Base-by-base conservation (phyloP, 2,888 invertebrate species). In the Lasius fuliginosus region DNA sequence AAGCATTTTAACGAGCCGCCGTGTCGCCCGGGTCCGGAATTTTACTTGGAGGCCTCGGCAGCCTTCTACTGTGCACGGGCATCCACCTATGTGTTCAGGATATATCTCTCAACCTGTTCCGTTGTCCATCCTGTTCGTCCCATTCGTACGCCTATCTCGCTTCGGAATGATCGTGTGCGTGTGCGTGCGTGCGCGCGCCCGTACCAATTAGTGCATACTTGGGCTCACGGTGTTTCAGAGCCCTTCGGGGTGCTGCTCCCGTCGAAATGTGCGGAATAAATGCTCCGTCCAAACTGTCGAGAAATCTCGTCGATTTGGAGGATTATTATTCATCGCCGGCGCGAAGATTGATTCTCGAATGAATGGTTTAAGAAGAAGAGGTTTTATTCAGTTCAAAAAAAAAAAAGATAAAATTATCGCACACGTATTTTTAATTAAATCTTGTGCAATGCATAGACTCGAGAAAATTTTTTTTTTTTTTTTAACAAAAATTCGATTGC, bases 1-100 rank as follows among this genome's bases (percentile, higher is more conserved):
- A 95, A 95, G 94, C 94, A 94, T 94, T 95, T 95, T 95, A 95
- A 95, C 94, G 94, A 95, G 94, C 94, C 94, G 94, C 94, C 92
- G 93, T 94, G 95, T 94, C 94, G 94, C 90, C 90, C 88, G 89
- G 71, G 91, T 90, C 92, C 92, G 95, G 94, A 95, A 94, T 94
- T 94, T 94, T 89, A 94, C 94, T 94, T 94, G 87, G 89, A 85
- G 82, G 83, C 83, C 86, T 46, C 62, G 84, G 81, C 84, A 83
- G 58, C 83, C 79, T 82, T 84, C 82, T 53, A 68, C 82, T 62
- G 56, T 81, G 62, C 77, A 82, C 71, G 82, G 64, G 69, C 83
- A 73, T 75, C 83, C 81, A 81, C 68, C 5, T 53, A n/a, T 53
- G 49, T 76, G 84, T 86, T 82, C 86, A 73, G 86, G 84, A 85